Conservation (phyloP, 2,113 vertebrate genomes). For the Amblyopsis rosae region DNA sequence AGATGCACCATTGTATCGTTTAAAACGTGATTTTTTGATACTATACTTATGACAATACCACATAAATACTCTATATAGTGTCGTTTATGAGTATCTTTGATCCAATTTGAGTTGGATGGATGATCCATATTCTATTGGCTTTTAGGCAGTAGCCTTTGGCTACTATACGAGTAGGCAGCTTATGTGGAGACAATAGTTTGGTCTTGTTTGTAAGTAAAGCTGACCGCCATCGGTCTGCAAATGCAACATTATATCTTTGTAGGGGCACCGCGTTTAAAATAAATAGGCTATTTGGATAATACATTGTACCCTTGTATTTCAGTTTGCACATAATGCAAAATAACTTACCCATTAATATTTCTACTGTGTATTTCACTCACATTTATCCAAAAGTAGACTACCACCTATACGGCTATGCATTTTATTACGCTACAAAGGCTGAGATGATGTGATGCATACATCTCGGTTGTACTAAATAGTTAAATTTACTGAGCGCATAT, state of each 20-base stretch:
- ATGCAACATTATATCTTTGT: not conserved
- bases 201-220: not conserved
- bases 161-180: conserved; percentile 6
- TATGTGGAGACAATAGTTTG: conserved; percentile 12
- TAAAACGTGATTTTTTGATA: not conserved
- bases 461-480: not conserved
- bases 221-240: not conserved
- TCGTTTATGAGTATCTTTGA: not conserved
- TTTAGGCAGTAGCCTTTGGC: not conserved
- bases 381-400: not conserved
- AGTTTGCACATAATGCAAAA: not conserved
- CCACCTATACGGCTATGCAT: not conserved
- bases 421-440: not conserved
- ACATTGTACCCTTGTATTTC: not conserved
- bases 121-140: not conserved
- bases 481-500: conserved; percentile 5
- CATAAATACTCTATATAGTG: too few species aligned
- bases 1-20: not conserved
- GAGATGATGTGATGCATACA: not conserved
- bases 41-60: not conserved
- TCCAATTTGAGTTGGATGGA: not conserved
- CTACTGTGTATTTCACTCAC: too few species aligned
- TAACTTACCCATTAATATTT: not conserved
- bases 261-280: not conserved
- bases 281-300: not conserved